Base-by-base conservation (phyloP, 2,888 invertebrate genomes). In the Rhorus exstirpatorius region DNA sequence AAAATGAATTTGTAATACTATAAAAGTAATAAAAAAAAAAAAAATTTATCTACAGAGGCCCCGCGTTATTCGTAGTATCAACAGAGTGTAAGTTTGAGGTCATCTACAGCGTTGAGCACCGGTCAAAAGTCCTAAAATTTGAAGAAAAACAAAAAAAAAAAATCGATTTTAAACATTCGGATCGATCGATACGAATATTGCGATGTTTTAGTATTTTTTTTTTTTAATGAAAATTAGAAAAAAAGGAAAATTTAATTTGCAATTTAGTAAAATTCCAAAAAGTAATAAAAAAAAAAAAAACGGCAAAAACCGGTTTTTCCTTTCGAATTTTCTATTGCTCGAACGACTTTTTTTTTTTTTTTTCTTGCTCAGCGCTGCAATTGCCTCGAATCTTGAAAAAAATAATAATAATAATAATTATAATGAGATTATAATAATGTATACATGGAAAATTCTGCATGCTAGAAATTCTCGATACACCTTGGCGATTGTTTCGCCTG, bases 11-110 rank as follows among this genome's bases (percentile, higher is more conserved):
- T 70, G 76, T 81, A 75, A 68, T 83, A 74, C 55, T 72, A 84
- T 81, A n/a, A 74, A 79, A 83, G 76, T 83, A 81, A 86, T 88
- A n/a, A n/a, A n/a, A n/a, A n/a, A n/a, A n/a, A n/a, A n/a, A 84
- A 87, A 88, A 87, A 86, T 79, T 86, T 91, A 91, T 89, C 89
- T 90, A 90, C 89, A 91, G 88, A 90, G 89, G 88, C 88, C 89
- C 86, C 87, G 65, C 79, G 82, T 86, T 86, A 83, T 88, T 70
- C 85, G 77, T 85, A 83, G 83, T 85, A 80, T 76, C 77, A 81
- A 85, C 63, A 72, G 63, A 72, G 21, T 71, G 12, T 63, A 41
- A 65, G 49, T 65, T 72, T 74, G 63, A 68, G 26, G 41, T 55
- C 26, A 19, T 51, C n/a, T 35, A 24, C 44, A 41, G 41, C 55